These are phyloP conservation scores for Drosophila repletoides DNA, from an alignment of 1,140 invertebrate genomes.

Conservation along the genomic window DNA sequence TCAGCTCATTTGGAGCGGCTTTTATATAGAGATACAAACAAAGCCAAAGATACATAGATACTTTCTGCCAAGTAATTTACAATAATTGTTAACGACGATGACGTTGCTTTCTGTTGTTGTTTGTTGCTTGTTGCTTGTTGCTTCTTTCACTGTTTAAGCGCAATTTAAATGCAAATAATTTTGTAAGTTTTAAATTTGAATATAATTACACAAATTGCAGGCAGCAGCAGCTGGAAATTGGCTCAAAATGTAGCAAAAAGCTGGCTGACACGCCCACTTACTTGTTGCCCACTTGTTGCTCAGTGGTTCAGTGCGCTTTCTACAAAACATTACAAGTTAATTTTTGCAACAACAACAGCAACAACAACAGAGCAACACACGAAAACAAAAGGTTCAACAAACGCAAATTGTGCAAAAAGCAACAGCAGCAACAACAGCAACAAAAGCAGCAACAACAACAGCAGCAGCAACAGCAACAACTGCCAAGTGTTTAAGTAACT, in stretches of 20 bases:
- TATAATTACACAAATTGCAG: slow-evolving; percentile 75
- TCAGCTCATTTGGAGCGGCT: slow-evolving; percentile 56
- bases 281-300: slow-evolving; percentile 24
- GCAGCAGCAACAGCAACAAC: slow-evolving; percentile 1
- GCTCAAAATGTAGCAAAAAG: slow-evolving; percentile 38
- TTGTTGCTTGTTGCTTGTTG: slow-evolving; percentile 3
- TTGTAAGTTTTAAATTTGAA: slow-evolving; percentile 74
- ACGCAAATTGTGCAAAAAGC: slow-evolving; percentile 71
- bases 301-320: slow-evolving; percentile 62
- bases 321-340: slow-evolving; percentile 56
- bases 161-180: slow-evolving; percentile 79
- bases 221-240: slow-evolving; percentile 45
- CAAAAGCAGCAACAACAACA: slow-evolving; percentile 32
- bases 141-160: slow-evolving; percentile 7
- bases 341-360: slow-evolving; percentile 47
- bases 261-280: slow-evolving; percentile 55
- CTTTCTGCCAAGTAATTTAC: slow-evolving; percentile 63
- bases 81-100: slow-evolving; percentile 71
- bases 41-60: neutral
- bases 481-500: slow-evolving; percentile 69
- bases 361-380: slow-evolving; percentile 26
- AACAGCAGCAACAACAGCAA: slow-evolving; percentile 28
- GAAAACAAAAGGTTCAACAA: slow-evolving; percentile 77
- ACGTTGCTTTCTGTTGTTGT: slow-evolving; percentile 20
- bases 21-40: slow-evolving; percentile 35